A percentile compares a stretch with the other conserved stretches of the same genome.
These are phyloP conservation scores for Pelochelys cantorii DNA, from an alignment of 2,797 vertebrate species.

Conservation along the genomic window DNA sequence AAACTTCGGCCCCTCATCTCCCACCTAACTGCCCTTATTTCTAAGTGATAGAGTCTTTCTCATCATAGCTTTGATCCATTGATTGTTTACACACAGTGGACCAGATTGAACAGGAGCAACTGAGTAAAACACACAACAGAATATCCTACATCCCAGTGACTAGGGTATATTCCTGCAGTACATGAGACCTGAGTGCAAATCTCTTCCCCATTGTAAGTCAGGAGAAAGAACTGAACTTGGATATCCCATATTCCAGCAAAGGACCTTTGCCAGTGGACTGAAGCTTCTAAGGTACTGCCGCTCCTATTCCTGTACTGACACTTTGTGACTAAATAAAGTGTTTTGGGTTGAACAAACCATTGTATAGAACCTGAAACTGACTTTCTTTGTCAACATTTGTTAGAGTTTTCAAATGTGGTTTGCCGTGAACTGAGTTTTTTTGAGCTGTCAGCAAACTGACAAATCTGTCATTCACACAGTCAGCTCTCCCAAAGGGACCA, in stretches of 20 bases:
- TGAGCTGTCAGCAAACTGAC: neutral
- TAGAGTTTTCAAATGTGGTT: neutral
- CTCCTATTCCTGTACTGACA: neutral
- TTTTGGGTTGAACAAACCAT: neutral
- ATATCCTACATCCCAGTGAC: neutral
- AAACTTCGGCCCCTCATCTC: neutral
- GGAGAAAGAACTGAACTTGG: neutral
- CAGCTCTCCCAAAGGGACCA: neutral
- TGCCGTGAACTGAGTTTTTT: neutral
- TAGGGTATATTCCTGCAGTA: too few species aligned
- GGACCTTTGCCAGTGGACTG: neutral
- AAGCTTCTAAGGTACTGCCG: neutral
- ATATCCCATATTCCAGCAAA: neutral
- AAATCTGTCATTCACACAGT: neutral
- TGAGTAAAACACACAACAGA: neutral
- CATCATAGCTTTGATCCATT: neutral
- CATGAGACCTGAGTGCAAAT: neutral
- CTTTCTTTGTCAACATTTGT: neutral
- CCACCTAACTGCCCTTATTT: neutral
- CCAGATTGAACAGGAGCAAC: neutral
- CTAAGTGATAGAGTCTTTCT: neutral
- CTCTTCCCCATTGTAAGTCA: neutral
- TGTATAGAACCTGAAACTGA: neutral
- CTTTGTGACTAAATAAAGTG: neutral
- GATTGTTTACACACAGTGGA: neutral